A percentile compares a stretch with the other conserved stretches of the same genome.
Evolutionary conservation across 1,140 invertebrate genomes (phyloP).

Genomic region (Ooceraea biroi): DNA sequence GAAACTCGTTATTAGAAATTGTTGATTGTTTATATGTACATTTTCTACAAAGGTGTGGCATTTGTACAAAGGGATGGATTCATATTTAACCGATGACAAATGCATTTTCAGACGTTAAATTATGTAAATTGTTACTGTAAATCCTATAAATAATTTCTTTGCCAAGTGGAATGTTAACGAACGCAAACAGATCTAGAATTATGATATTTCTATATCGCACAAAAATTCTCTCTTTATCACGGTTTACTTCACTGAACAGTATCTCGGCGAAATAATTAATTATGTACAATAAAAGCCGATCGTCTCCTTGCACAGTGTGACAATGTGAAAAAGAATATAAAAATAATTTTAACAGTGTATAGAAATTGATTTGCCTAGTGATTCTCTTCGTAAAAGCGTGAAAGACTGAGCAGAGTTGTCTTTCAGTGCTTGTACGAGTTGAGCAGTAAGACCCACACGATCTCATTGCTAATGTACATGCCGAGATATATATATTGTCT

Average conservation of each 20-base stretch:
- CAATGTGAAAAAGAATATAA: constrained; percentile 54
- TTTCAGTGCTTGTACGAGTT: constrained; percentile 11
- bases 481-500: background rate
- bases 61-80: background rate
- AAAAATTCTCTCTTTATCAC: background rate
- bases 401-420: constrained; percentile 9
- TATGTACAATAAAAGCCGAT: constrained; percentile 26
- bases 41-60: background rate
- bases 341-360: constrained; percentile 62
- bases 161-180: constrained; percentile 41
- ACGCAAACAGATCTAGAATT: constrained; percentile 34
- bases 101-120: background rate
- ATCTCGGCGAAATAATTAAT: constrained; percentile 19
- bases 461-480: background rate
- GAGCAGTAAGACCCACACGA: constrained; percentile 36
- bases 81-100: constrained; percentile 10
- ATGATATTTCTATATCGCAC: constrained; percentile 15
- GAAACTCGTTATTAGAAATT: constrained; percentile 12
- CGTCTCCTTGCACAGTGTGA: background rate
- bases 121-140: background rate
- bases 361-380: constrained; percentile 39
- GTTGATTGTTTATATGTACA: background rate
- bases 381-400: background rate
- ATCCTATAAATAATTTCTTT: background rate
- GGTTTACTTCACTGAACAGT: background rate